Evolutionary conservation across 2,888 invertebrate species (phyloP), one percentile per base, ranked within the genome.

Genomic region (Ophion ellenae): DNA sequence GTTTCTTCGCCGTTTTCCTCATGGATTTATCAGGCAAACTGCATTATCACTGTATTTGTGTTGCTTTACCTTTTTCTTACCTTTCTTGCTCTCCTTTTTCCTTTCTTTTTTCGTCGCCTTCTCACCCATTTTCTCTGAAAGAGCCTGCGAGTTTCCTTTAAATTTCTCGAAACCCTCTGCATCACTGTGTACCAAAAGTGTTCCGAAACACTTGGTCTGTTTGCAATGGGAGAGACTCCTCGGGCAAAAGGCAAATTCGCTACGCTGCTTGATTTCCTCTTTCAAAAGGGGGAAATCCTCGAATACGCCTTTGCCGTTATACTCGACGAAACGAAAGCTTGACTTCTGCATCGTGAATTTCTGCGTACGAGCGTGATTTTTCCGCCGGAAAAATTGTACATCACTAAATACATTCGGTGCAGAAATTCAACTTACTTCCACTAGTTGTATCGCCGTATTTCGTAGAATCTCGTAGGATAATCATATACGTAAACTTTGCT

Each of bases 311-410:
- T 67, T 53, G 53, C 66, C 63, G 70, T 40, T 71, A 66, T 71
- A 66, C 66, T 75, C 45, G 61, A 74, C 47, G 69, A 47, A 71
- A 53, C 73, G 45, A 69, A 67, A 74, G 47, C 59, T 71, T 81
- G 66, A 47, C 59, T 45, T 32, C 69, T 59, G 75, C 67, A 57
- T 78, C 66, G 61, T 77, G 63, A 70, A 76, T 32, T 76, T 24
- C 69, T 73, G 53, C 20, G 57, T 40, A 76, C 64, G 64, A 63
- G 59, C n/a, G 45, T 76, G 66, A 80, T 81, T 59, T 47, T 40
- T 59, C 59, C 14, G n/a, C 63, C 77, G 84, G 81, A 59, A 83
- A 89, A 81, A 86, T 88, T 87, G 78, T 86, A 86, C 5, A 17
- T 53, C 17, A 53, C 17, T 53, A 4, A 53, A 53, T 53, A 53